Evolutionary conservation across 1,140 invertebrate genomes (phyloP), one percentile per base, ranked within the genome.

Genomic region (Drosophila hydei): DNA sequence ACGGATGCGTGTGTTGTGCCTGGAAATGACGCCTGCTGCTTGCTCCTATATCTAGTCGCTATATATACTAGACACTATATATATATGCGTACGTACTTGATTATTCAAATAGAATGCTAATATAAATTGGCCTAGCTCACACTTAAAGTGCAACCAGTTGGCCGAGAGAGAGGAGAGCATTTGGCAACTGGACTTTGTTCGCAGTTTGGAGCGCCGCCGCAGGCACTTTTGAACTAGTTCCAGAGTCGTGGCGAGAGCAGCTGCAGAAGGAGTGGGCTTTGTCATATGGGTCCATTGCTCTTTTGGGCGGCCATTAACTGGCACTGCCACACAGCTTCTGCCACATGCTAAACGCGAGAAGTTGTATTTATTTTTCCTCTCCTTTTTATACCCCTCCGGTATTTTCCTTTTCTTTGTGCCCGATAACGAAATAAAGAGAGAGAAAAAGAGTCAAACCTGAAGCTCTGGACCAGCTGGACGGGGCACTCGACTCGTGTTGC

Each of bases 181-280:
- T 47, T 47, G 45, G 45, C 45, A 47, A 30, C 48, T 51, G 48
- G 25, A 50, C 47, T 50, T 30, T 30, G 47, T 8, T 12, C 21
- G 9, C 45, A 48, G 12, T 25, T 23, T 18, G 40, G 23, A 27
- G 19, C 23, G 6, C 5, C 11, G 21, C 77, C 52, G 42, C 61
- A 12, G 69, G 77, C 72, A 47, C 45, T 69, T 76, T 76, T 84
- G 79, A 84, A 76, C 75, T 84, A 77, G 77, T 79, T 77, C 72
- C 61, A 6, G 8, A 78, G 59, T 72, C 71, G 27, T 56, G 64
- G n/a, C n/a, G n/a, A 52, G 27, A 30, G 52, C 30, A 19, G 69
- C 59, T 79, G 70, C 47, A 27, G 33, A 14, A 16, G 9, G 25
- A 51, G 63, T 23, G 55, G 48, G 16, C 8, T 30, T 47, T 27